phyloP scores from a whole-genome alignment of 2,888 invertebrate genomes.

The Rhopalosiphum nymphaeae region DNA sequence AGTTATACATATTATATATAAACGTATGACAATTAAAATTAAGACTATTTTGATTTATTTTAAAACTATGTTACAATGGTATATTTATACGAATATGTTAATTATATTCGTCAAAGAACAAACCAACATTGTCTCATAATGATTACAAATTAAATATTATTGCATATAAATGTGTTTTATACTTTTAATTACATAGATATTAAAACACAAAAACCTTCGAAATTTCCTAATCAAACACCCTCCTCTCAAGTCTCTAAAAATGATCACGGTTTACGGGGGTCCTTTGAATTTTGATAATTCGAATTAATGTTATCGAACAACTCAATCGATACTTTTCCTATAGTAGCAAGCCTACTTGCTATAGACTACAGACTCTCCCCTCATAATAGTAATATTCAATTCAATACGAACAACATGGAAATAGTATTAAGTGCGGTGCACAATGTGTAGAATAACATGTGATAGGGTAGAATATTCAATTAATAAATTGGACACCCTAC shows the following conservation, averaged over 20 bases:
- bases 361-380: neutral
- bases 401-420: neutral
- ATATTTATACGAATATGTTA: neutral
- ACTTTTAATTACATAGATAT: neutral
- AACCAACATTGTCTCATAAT: neutral
- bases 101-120: neutral
- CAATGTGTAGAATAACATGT: constrained; percentile 13
- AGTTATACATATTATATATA: neutral
- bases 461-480: constrained; percentile 57
- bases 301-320: neutral
- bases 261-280: neutral
- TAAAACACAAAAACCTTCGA: neutral
- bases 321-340: constrained; percentile 31
- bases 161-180: neutral
- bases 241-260: neutral
- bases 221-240: neutral
- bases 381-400: neutral
- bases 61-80: neutral
- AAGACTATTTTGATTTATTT: neutral
- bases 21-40: neutral
- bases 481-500: constrained; percentile 55
- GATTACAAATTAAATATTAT: neutral
- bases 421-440: constrained; percentile 24
- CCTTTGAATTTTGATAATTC: neutral
- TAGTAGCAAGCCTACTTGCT: neutral